Base-by-base conservation (phyloP, 2,888 invertebrate genomes). In the Hydrotaea diabolus region DNA sequence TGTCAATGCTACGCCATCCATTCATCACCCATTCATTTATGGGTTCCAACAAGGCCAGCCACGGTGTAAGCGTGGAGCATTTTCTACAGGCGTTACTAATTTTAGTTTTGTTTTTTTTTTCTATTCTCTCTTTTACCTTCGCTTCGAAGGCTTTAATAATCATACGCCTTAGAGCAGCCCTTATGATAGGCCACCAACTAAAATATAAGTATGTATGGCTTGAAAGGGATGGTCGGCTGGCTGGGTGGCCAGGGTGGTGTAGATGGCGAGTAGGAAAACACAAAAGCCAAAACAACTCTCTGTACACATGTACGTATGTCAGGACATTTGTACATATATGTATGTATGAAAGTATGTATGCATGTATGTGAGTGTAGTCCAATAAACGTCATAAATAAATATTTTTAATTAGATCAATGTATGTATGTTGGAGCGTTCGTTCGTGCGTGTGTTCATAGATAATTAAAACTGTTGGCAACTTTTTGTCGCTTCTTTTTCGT, bases 131-230 rank as follows among this genome's bases (percentile, higher is more conserved):
- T 36, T 5, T n/a, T 49, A n/a, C 49, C 1, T 23, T 21, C 59
- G 13, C 0, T 11, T 59, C 57, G n/a, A 69, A 53, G 59, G 57
- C 31, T 77, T 66, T 80, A 77, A 69, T 62, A 83, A 83, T 83
- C 80, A 83, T 83, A 80, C 83, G 83, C 80, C 62, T 23, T 53
- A 49, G 26, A 71, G 75, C 49, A 43, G 31, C 31, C 2, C 31
- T 39, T 39, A 39, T 39, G 39, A 4, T 39, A 11, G 1, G 39
- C 8, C 39, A 13, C 8, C 39, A 39, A 36, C 31, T 7, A 31
- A 39, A 4, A 13, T 1, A 3, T 8, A 13, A 39, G 13, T 9
- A 11, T 2, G 9, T 9, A 39, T 8, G 39, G 39, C 8, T n/a
- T n/a, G n/a, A n/a, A n/a, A n/a, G n/a, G n/a, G n/a, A n/a, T n/a